These are phyloP conservation scores for Ia io DNA, from an alignment of 2,113 vertebrate species.

Conservation along the genomic window DNA sequence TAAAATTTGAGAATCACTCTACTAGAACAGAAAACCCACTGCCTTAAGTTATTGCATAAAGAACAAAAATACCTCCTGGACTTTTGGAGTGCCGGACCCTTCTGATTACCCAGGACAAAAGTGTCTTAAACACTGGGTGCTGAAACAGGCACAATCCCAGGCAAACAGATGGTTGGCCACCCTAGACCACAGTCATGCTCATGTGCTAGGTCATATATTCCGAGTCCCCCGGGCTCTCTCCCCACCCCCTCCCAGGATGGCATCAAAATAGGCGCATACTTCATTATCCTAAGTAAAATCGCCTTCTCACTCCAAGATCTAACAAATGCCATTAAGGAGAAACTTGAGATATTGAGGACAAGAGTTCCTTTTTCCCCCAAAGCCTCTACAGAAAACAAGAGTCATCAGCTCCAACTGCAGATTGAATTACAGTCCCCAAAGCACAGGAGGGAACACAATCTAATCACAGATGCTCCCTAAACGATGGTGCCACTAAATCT, in stretches of 20 bases:
- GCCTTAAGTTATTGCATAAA: background rate
- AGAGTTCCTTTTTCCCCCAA: background rate
- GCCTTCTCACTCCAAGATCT: background rate
- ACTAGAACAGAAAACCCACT: background rate
- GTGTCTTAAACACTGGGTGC: background rate
- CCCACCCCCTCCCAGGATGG: background rate
- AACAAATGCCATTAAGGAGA: slow-evolving; percentile 46
- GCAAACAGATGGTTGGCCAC: background rate
- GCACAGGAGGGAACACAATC: slow-evolving; percentile 65
- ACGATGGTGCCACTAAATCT: slow-evolving; percentile 63
- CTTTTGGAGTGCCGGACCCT: fast-evolving
- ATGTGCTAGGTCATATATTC: fast-evolving
- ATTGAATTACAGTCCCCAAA: slow-evolving; percentile 76
- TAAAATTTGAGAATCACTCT: background rate
- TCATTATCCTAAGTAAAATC: background rate
- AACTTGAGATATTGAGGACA: slow-evolving; percentile 6
- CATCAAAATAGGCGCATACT: background rate
- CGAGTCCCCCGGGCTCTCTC: background rate
- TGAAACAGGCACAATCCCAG: background rate
- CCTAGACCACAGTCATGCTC: fast-evolving
- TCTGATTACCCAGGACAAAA: background rate
- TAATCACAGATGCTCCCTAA: slow-evolving; percentile 78
- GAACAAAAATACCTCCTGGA: background rate
- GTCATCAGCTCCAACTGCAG: slow-evolving; percentile 60
- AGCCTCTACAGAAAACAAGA: slow-evolving; percentile 45